A percentile compares a stretch with the other conserved stretches of the same genome.
Evolutionary conservation across 2,888 invertebrate species (phyloP).

Genomic region (Leucozona laternaria): DNA sequence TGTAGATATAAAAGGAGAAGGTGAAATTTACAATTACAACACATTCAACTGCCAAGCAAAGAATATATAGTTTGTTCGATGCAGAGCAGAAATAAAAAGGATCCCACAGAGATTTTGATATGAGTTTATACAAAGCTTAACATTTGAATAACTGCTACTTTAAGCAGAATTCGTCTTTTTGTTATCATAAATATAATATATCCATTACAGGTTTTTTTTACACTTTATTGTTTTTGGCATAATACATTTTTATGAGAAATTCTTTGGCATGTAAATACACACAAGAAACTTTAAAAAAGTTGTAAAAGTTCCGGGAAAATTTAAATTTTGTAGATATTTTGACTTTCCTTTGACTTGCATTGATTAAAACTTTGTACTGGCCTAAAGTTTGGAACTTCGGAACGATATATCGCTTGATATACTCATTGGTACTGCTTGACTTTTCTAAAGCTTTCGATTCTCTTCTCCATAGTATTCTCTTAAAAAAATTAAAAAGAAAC

Average conservation of each 20-base stretch:
- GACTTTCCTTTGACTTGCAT: no score
- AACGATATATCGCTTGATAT: no score
- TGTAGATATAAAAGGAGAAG: background rate
- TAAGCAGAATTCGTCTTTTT: background rate
- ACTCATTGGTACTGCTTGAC: no score
- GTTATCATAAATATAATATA: background rate
- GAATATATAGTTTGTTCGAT: constrained; percentile 5
- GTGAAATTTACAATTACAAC: constrained; percentile 34
- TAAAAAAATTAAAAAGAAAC: no score
- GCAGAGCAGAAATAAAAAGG: background rate
- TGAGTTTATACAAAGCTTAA: background rate
- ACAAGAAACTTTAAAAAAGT: no score
- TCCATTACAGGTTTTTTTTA: background rate
- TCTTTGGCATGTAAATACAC: no score
- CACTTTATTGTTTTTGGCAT: background rate
- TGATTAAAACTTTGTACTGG: no score
- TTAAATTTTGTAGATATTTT: no score
- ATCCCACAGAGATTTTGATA: constrained; percentile 8
- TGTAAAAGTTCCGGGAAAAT: no score
- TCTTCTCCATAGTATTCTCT: no score
- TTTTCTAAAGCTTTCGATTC: no score
- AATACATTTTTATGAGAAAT: background rate
- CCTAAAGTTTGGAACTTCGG: no score
- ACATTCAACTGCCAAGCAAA: constrained; percentile 14
- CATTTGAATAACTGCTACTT: constrained; percentile 2